Evolutionary conservation across 2,113 vertebrate species (phyloP).

Genomic region (Merops nubicus): DNA sequence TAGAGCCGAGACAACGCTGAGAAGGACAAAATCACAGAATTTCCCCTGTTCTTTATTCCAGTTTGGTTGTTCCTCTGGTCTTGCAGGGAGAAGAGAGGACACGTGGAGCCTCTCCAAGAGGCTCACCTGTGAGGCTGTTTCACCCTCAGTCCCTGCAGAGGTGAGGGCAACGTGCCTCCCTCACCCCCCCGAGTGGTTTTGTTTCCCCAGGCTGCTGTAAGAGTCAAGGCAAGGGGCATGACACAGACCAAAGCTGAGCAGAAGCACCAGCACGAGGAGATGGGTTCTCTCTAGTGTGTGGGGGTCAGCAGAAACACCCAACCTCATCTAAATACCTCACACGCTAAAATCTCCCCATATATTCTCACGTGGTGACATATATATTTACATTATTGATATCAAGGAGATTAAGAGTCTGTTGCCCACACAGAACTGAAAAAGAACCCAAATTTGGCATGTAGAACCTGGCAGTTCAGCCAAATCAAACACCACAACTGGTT

Average conservation of each 20-base stretch:
- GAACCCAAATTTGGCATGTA: not conserved
- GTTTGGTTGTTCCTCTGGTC: not conserved
- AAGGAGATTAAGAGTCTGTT: not conserved
- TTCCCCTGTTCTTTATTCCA: not conserved
- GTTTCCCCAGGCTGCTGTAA: not conserved
- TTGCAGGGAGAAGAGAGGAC: not conserved
- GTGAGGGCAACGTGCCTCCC: not conserved
- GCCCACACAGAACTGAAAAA: not conserved
- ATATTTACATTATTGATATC: not conserved
- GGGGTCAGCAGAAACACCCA: not conserved
- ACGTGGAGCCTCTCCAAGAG: not conserved
- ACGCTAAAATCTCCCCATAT: not conserved
- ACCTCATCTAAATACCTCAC: not conserved
- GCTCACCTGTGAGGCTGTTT: not conserved
- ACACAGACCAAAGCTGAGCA: not conserved
- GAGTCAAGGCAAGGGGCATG: fast-evolving
- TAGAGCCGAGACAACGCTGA: not conserved
- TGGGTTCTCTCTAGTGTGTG: not conserved
- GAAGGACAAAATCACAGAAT: not conserved
- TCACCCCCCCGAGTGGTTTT: not conserved
- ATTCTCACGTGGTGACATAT: not conserved
- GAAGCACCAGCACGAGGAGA: not conserved
- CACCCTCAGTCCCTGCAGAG: not conserved
- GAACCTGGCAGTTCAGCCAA: not conserved
- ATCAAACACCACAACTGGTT: not conserved